Conservation (phyloP, 2,888 invertebrate species). For the Cinara cedri region DNA sequence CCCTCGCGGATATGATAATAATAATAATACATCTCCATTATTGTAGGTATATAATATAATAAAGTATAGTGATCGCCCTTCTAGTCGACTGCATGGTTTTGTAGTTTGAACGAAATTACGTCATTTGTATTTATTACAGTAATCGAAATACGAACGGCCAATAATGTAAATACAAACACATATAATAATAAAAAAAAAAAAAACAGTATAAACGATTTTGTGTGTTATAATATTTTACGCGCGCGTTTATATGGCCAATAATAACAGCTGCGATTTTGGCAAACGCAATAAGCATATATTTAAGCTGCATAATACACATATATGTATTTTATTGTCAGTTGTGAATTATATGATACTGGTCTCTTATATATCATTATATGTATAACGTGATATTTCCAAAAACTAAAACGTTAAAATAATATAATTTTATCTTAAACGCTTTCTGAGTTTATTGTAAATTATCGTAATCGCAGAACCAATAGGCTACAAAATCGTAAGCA, state of each 20-base stretch:
- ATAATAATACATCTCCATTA: constrained; percentile 34
- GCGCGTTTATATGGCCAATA: neutral
- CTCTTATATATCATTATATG: too few relatives aligned
- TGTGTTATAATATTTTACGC: neutral
- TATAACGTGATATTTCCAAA: too few relatives aligned
- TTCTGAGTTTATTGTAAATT: too few relatives aligned
- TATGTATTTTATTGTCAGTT: too few relatives aligned
- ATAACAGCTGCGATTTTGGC: neutral
- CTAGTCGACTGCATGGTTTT: neutral
- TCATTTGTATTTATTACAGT: neutral
- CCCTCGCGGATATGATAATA: constrained; percentile 6
- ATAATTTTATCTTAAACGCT: too few relatives aligned
- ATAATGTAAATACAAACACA: neutral
- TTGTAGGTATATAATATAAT: too few relatives aligned
- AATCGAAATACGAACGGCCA: constrained; percentile 9
- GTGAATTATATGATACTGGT: too few relatives aligned
- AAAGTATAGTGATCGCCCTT: constrained; percentile 16
- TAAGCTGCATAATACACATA: too few relatives aligned
- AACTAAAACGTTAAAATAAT: too few relatives aligned
- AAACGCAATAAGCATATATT: too few relatives aligned
- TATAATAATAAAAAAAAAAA: neutral
- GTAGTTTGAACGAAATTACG: neutral
- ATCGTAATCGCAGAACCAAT: too few relatives aligned
- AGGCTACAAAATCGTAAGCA: too few relatives aligned
- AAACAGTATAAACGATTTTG: neutral